Evolutionary conservation across 2,797 vertebrate genomes (phyloP).

Genomic region (Eidolon dupreanum): DNA sequence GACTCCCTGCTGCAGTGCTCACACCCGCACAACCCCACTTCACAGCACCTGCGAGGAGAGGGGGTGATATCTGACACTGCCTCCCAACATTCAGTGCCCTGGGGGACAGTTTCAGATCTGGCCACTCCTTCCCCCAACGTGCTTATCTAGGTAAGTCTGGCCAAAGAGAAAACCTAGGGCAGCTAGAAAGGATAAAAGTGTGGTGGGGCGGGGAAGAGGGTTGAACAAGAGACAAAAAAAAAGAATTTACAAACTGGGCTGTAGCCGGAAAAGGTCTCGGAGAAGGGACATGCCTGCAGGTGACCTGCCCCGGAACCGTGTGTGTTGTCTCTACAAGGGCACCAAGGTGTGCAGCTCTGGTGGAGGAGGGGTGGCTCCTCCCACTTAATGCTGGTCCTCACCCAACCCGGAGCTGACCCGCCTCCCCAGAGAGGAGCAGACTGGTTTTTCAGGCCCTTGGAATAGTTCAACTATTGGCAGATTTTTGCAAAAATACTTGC

Average conservation of each 20-base stretch:
- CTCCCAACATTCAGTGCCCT: neutral
- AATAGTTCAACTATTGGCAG: neutral
- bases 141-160: neutral
- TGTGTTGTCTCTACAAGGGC: too few relatives aligned
- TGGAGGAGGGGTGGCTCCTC: neutral
- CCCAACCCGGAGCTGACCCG: neutral
- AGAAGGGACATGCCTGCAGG: neutral
- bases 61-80: neutral
- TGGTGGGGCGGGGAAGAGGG: too few relatives aligned
- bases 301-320: rapidly evolving
- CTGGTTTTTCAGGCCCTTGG: neutral
- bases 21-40: neutral
- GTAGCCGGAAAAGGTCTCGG: neutral
- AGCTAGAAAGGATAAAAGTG: neutral
- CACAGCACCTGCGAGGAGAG: neutral
- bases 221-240: neutral
- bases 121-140: neutral
- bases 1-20: neutral
- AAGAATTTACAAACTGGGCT: neutral
- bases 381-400: neutral
- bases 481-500: neutral
- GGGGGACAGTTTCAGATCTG: neutral
- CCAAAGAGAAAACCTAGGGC: neutral
- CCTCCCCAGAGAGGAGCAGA: neutral
- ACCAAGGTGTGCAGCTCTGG: neutral